A percentile compares a stretch with the other conserved stretches of the same genome.
These are phyloP conservation scores for Deroplatys truncata DNA, from an alignment of 2,888 invertebrate genomes.

Conservation along the genomic window DNA sequence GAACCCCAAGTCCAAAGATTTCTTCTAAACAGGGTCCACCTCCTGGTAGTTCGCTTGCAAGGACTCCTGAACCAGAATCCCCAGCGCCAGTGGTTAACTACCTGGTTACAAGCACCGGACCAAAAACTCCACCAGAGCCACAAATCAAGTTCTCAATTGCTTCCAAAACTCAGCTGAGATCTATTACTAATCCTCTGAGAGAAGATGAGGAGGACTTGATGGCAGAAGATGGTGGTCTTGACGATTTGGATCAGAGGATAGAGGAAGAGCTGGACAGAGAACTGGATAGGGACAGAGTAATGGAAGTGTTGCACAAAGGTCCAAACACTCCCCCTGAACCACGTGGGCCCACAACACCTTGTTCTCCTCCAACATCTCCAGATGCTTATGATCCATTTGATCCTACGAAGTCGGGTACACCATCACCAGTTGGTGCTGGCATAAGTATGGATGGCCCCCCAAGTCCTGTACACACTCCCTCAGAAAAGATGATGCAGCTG, in stretches of 20 bases:
- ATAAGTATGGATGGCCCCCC: conserved; percentile 39
- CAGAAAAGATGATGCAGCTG: conserved; percentile 2
- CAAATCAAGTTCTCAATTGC: conserved; percentile 60
- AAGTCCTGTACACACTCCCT: conserved; percentile 15
- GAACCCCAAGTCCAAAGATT: conserved; percentile 24
- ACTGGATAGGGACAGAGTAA: conserved; percentile 33
- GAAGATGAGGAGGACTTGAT: conserved; percentile 45
- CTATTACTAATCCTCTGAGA: conserved; percentile 55
- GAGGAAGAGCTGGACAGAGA: conserved; percentile 36
- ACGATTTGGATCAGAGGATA: conserved; percentile 35
- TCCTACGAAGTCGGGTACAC: conserved; percentile 77
- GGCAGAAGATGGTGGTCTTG: conserved; percentile 32
- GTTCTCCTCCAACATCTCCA: conserved; percentile 66
- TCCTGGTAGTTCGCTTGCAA: conserved; percentile 27
- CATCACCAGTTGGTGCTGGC: conserved; percentile 50
- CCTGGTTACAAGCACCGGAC: conserved; percentile 52
- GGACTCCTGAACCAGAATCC: conserved; percentile 34
- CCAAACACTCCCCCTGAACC: conserved; percentile 70
- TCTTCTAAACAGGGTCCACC: conserved; percentile 24
- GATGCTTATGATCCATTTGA: conserved; percentile 90
- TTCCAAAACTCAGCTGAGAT: conserved; percentile 50
- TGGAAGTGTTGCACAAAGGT: conserved; percentile 51
- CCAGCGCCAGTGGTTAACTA: conserved; percentile 32
- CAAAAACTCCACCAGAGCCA: conserved; percentile 73
- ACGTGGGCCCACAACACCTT: conserved; percentile 43